These are phyloP conservation scores for Rapana venosa DNA, from an alignment of 2,888 invertebrate species.

Conservation along the genomic window DNA sequence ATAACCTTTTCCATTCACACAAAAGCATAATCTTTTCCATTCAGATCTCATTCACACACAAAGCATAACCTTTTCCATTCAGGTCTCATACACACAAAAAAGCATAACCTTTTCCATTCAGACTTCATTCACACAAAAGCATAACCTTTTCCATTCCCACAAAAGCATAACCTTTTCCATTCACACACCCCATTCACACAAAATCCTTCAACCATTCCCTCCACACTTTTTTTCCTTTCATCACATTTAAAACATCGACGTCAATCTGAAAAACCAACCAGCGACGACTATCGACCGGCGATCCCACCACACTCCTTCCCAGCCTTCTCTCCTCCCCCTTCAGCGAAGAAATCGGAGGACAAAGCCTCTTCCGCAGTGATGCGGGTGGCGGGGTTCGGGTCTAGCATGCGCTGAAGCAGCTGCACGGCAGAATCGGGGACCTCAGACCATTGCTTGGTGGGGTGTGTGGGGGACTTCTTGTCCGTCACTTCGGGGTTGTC, in stretches of 20 bases:
- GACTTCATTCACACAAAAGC: background rate
- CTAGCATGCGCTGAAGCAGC: conserved; percentile 85
- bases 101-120: background rate
- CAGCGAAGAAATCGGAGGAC: conserved; percentile 85
- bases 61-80: background rate
- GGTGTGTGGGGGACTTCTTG: background rate
- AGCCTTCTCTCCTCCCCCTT: background rate
- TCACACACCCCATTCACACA: background rate
- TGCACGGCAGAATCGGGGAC: conserved; percentile 86
- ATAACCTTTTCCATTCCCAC: background rate
- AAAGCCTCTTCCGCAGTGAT: conserved; percentile 87
- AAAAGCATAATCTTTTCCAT: background rate
- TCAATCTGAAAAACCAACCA: background rate
- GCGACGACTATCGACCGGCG: background rate
- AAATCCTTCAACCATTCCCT: background rate
- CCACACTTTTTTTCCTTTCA: background rate
- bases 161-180: background rate
- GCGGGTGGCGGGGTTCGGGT: conserved; percentile 87
- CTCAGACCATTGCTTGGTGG: conserved; percentile 55
- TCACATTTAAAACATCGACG: background rate
- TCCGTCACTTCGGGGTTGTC: conserved; percentile 45
- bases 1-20: background rate
- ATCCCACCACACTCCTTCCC: background rate
- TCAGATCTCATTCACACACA: background rate
- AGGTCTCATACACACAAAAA: too few species aligned